Evolutionary conservation across 1,140 invertebrate species (phyloP), one percentile per base, ranked within the genome.

Genomic region (Drosophila willistoni): DNA sequence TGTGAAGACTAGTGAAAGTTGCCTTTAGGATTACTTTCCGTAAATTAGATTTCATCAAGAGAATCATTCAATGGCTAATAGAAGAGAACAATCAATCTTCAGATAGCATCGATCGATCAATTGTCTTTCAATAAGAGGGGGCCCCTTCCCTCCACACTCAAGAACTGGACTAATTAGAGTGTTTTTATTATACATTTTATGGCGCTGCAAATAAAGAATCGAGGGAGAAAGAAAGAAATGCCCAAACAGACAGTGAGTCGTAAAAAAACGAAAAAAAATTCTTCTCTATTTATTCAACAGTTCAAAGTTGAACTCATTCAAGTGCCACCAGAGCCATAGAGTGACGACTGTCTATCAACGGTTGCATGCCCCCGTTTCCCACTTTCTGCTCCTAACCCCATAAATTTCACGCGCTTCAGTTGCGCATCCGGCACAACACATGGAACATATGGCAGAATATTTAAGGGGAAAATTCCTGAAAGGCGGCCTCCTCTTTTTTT

Each of bases 361-460:
- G 54, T 54, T 56, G 55, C 36, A 61, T 64, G 36, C 64, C 22
- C 54, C 68, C 19, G 33, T 51, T 67, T 44, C n/a, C 64, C 59
- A 6, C 47, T 14, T 5, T 67, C 10, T 44, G 22, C 63, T 51
- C 47, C 72, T 22, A 22, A 19, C 17, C 44, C 44, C 81, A 85
- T 85, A 85, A 85, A 85, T 86, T 85, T 85, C 78, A 86, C 81
- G 82, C 82, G 82, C 78, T 74, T 85, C 81, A 78, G 65, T 86
- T 81, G 82, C 56, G 79, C 83, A 86, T 86, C 83, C 82, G 79
- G 82, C 76, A 60, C 59, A 68, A 54, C 64, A 79, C 19, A 68
- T 80, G 64, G 68, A 78, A 73, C 83, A 86, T 87, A 79, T 86
- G 83, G 83, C 76, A 79, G 64, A 22, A 22, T 73, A 83, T 76